A percentile compares a stretch with the other conserved stretches of the same genome.
Evolutionary conservation across 2,113 vertebrate species (phyloP).

Genomic region (Calidris pugnax): DNA sequence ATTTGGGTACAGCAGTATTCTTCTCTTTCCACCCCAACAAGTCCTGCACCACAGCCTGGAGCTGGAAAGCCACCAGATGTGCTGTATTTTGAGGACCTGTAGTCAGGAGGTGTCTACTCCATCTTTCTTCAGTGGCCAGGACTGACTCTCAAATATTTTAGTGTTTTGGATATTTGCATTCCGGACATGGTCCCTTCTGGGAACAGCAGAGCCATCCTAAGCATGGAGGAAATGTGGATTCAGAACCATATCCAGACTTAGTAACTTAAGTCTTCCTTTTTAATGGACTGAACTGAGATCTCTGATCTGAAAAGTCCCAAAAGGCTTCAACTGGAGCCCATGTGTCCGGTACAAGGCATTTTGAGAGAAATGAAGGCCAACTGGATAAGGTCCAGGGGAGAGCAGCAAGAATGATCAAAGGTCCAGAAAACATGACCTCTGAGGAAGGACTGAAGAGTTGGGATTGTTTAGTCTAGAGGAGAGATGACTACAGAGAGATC

Average conservation of each 20-base stretch:
- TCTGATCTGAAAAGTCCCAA: constrained; percentile 10
- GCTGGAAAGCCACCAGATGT: background rate
- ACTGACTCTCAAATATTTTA: background rate
- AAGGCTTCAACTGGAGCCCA: constrained; percentile 51
- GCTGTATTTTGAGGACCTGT: background rate
- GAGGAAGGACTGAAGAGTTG: background rate
- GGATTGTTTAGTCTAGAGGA: constrained; percentile 55
- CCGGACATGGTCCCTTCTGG: background rate
- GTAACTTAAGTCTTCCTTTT: background rate
- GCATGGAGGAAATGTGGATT: background rate
- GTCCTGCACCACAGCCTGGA: background rate
- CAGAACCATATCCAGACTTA: background rate
- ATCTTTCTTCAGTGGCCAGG: background rate
- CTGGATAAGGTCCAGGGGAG: constrained; percentile 1
- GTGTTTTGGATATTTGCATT: background rate
- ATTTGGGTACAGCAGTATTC: background rate
- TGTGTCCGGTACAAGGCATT: constrained; percentile 19
- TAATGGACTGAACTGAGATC: background rate
- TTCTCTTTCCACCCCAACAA: background rate
- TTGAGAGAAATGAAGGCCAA: background rate
- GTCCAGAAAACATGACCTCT: background rate
- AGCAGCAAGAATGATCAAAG: background rate
- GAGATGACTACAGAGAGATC: background rate
- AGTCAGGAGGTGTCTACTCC: background rate
- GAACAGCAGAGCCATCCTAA: background rate